Base-by-base conservation (phyloP, 2,888 invertebrate genomes). In the Tortricodes alternella region DNA sequence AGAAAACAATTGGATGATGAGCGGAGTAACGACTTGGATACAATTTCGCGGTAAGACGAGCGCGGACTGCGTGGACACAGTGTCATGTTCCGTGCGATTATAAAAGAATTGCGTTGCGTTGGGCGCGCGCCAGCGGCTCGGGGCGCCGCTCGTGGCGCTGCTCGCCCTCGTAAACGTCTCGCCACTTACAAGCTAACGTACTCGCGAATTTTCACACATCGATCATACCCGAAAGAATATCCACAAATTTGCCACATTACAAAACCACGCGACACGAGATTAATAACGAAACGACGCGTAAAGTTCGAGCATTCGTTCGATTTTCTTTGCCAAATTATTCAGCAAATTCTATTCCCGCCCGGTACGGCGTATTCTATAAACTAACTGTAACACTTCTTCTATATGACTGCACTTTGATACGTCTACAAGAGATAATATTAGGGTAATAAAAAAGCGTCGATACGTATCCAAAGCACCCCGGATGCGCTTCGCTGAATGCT, bases 41-140 rank as follows among this genome's bases (percentile, higher is more conserved):
- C 27, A 39, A 50, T 64, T 64, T 64, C 63, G 65, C 66, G 60
- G 66, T 62, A 63, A 62, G 62, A 60, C 64, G 63, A 65, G 59
- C 63, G 72, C 67, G 68, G 11, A 11, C 60, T 73, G 78, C 79
- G 76, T 76, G 79, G 68, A 67, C 63, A 62, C 65, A 59, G 68
- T 68, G 71, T 69, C 56, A 39, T 53, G 67, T 63, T 60, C 39
- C 61, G 53, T 44, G 55, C 29, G 51, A 49, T 29, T 44, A 44
- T 50, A 50, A 56, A 60, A 53, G 35, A 56, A 48, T 44, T 61
- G 62, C 60, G 53, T 62, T 55, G n/a, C n/a, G n/a, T n/a, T 59
- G 62, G 62, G 60, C 52, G 60, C 48, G 52, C 59, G 65, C 64
- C 63, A 62, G 60, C 55, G 39, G n/a, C 52, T 24, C 57, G 59